Evolutionary conservation across 2,797 vertebrate species (phyloP).

Genomic region (Oceanodroma leucorhoa): DNA sequence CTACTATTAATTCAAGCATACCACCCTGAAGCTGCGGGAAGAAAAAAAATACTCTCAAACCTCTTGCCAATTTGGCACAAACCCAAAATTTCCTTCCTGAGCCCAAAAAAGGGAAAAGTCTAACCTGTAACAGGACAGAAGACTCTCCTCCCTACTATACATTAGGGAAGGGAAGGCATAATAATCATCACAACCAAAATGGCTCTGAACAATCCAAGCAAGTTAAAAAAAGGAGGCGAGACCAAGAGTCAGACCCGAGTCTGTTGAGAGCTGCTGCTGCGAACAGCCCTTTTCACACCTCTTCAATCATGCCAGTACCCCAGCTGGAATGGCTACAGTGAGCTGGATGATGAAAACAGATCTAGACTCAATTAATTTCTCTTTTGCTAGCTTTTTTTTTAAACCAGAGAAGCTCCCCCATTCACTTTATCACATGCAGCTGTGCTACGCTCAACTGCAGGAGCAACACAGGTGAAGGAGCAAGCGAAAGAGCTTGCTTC

Average conservation of each 20-base stretch:
- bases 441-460: background rate
- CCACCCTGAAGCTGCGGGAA: background rate
- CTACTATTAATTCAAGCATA: background rate
- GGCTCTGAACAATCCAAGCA: background rate
- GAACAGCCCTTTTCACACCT: background rate
- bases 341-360: background rate
- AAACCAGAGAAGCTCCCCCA: background rate
- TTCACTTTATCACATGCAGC: background rate
- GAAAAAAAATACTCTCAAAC: background rate
- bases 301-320: background rate
- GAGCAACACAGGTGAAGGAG: background rate
- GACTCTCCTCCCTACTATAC: background rate
- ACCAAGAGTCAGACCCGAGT: accelerated
- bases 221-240: background rate
- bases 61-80: background rate
- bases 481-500: background rate
- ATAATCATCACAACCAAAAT: background rate
- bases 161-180: background rate
- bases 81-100: background rate
- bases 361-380: background rate
- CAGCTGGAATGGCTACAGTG: background rate
- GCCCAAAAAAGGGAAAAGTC: background rate
- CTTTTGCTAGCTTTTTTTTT: background rate
- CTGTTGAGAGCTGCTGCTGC: background rate
- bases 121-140: background rate